Conservation (phyloP, 2,888 invertebrate genomes). For the Hydrotaea cyrtoneurina region DNA sequence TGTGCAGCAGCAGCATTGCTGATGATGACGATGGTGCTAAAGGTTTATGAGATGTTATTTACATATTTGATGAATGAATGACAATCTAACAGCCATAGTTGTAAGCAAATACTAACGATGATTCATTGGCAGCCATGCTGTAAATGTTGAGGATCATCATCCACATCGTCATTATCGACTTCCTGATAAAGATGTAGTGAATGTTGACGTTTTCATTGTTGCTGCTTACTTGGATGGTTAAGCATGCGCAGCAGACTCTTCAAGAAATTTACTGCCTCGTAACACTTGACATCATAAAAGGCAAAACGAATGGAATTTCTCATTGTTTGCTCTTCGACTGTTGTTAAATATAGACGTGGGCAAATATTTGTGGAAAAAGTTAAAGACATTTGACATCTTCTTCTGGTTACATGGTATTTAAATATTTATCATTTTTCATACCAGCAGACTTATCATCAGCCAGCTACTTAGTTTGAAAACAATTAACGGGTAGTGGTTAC, state of each 20-base stretch:
- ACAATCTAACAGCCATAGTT: not conserved
- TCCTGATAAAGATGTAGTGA: not conserved
- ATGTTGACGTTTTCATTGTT: not conserved
- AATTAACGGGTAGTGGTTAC: constrained; percentile 33
- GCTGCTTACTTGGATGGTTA: constrained; percentile 42
- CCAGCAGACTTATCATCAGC: constrained; percentile 2
- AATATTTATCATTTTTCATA: constrained; percentile 33
- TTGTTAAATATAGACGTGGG: constrained; percentile 3
- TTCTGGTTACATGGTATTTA: constrained; percentile 25
- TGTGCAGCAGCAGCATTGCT: not conserved
- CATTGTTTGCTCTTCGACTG: constrained; percentile 12
- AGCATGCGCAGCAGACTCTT: constrained; percentile 51
- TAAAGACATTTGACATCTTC: constrained; percentile 34
- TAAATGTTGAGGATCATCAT: not conserved
- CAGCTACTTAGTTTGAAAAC: constrained; percentile 8
- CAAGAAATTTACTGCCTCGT: constrained; percentile 61
- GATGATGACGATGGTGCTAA: constrained; percentile 28
- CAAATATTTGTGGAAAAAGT: constrained; percentile 35
- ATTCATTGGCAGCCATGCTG: not conserved
- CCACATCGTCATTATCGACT: constrained; percentile 2
- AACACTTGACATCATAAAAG: constrained; percentile 61
- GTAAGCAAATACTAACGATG: not conserved
- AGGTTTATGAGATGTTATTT: constrained; percentile 52
- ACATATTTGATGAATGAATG: constrained; percentile 56
- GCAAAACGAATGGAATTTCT: not conserved